These are phyloP conservation scores for Trachelipus rathkii DNA, from an alignment of 1,140 invertebrate genomes.

Conservation along the genomic window DNA sequence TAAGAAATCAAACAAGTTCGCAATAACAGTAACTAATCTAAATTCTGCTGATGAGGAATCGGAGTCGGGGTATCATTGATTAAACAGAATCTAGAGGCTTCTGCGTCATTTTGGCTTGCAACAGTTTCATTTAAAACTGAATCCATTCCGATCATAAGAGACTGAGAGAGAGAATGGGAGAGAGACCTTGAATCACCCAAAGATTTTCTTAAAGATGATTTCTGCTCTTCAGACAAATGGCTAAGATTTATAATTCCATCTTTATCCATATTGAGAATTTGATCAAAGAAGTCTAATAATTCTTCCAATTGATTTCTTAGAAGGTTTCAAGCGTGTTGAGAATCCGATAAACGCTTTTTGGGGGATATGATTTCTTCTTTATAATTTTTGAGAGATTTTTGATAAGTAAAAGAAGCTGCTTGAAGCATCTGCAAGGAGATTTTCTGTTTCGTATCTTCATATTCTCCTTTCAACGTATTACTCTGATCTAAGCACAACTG, in stretches of 20 bases:
- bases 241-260: constrained; percentile 49
- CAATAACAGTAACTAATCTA: no score
- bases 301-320: constrained; percentile 64
- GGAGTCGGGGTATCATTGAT: no score
- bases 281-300: constrained; percentile 65
- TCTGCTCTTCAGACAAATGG: constrained; percentile 54
- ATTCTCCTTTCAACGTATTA: constrained; percentile 27
- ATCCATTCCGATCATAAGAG: constrained; percentile 47
- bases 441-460: constrained; percentile 30
- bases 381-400: constrained; percentile 32
- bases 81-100: no score
- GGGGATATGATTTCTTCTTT: constrained; percentile 44
- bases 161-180: constrained; percentile 54
- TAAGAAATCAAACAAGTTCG: no score
- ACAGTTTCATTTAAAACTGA: constrained; percentile 38
- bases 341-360: constrained; percentile 52
- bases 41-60: no score
- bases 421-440: constrained; percentile 26
- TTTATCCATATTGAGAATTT: constrained; percentile 62
- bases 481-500: constrained; percentile 12
- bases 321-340: constrained; percentile 61
- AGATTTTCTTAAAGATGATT: constrained; percentile 55
- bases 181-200: constrained; percentile 59
- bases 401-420: constrained; percentile 33
- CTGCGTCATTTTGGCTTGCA: neutral